Base-by-base conservation (phyloP, 2,888 invertebrate genomes). In the Lordiphosa andalusiaca region DNA sequence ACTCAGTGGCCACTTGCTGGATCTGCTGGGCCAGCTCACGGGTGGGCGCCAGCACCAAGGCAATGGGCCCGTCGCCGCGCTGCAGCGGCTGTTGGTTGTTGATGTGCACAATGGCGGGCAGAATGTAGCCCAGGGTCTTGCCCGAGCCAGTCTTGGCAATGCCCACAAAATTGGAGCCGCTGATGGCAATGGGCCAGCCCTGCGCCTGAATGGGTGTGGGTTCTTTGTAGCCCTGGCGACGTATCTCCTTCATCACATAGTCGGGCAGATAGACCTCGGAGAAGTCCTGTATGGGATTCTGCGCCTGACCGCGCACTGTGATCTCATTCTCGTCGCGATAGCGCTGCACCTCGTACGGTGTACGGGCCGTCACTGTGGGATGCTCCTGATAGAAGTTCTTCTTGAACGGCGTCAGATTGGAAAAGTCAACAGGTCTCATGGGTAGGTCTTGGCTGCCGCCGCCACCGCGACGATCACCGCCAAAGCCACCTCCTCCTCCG, bases 81-180 rank as follows among this genome's bases (percentile, higher is more conserved):
- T 90, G 86, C 46, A 96, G 90, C 9, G 93, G 93, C 56, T 93
- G 93, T 85, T 96, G 96, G 83, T 95, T 93, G 81, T 94, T 95
- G 49, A 96, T 96, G 87, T 97, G 97, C 33, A 97, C 94, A 87
- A 96, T 94, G 5, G 95, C 95, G 67, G 96, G 97, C 50, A 95
- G 88, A 57, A 94, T 94, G 88, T 95, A 96, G 77, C 93, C 94
- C 41, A 95, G 90, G 5, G 95, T 95, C 85, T 95, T 95, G 60
- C 95, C 95, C 10, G 94, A 94, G 6, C 95, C 95, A 36, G 95
- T 95, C 89, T 95, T 95, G 4, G 96, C 96, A 84, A 96, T 95
- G 19, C 96, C 96, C 61, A 96, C 96, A 85, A 96, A 92, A 86
- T 96, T 95, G 59, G 93, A 90, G 1, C 96, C 96, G 77, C 94